A percentile compares a stretch with the other conserved stretches of the same genome.
phyloP scores from a whole-genome alignment of 2,113 vertebrate species.

The Tachuris rubrigastra region DNA sequence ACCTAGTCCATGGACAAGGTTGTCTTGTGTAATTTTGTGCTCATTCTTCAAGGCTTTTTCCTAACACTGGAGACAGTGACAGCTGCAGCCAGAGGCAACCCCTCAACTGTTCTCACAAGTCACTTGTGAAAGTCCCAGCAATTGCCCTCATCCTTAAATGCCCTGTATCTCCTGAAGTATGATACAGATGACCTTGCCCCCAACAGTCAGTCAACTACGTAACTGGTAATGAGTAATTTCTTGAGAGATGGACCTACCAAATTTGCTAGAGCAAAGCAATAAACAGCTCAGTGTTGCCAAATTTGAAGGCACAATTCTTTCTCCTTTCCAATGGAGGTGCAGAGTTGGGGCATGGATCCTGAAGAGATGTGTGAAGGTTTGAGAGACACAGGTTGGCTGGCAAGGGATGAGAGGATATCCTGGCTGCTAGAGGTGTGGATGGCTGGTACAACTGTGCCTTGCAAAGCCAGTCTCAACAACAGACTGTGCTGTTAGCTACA shows the following conservation, averaged over 20 bases:
- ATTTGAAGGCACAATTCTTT: background rate
- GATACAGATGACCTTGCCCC: background rate
- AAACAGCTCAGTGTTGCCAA: background rate
- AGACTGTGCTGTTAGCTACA: background rate
- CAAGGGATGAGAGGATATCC: background rate
- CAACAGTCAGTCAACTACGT: background rate
- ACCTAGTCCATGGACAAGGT: background rate
- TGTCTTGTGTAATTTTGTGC: background rate
- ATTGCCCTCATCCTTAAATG: background rate
- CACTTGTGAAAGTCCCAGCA: background rate
- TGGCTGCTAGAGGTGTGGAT: background rate
- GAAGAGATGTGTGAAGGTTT: background rate
- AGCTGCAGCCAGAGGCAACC: background rate
- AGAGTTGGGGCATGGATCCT: background rate
- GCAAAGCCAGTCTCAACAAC: background rate
- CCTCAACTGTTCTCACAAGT: background rate
- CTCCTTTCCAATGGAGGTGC: background rate
- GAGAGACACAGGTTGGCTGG: background rate
- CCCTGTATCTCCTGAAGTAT: background rate
- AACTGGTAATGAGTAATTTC: background rate
- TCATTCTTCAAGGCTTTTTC: background rate
- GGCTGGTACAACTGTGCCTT: background rate
- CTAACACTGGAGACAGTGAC: background rate
- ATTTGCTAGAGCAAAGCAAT: background rate
- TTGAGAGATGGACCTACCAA: background rate